Percentiles rank a stretch among this genome's conserved stretches.
Conservation (phyloP, 2,888 invertebrate species). For the Lasioglossum oenotherae region DNA sequence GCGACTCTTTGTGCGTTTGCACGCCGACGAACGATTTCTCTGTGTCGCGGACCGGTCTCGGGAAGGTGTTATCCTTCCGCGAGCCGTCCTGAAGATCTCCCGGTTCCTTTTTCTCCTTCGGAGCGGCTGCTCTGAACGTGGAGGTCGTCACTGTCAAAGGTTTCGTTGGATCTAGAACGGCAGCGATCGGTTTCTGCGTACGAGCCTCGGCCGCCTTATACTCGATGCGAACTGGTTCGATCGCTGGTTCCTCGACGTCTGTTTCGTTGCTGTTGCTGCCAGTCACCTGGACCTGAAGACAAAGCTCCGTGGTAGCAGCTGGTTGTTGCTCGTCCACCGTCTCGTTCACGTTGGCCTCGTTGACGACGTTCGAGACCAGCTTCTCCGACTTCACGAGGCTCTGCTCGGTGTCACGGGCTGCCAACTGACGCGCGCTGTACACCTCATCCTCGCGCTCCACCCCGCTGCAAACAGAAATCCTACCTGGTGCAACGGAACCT, state of each 20-base stretch:
- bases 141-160: slow-evolving; percentile 83
- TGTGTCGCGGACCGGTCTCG: slow-evolving; percentile 60
- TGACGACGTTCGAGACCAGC: slow-evolving; percentile 9
- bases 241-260: slow-evolving; percentile 10
- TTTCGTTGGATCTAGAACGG: slow-evolving; percentile 51
- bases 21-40: slow-evolving; percentile 61
- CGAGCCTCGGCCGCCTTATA: neutral
- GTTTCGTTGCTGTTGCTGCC: neutral
- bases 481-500: slow-evolving; percentile 48
- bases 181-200: neutral
- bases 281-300: slow-evolving; percentile 31
- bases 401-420: slow-evolving; percentile 75
- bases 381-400: slow-evolving; percentile 42
- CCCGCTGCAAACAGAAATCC: slow-evolving; percentile 87
- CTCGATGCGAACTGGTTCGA: neutral
- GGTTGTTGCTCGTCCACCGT: neutral
- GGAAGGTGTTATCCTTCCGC: slow-evolving; percentile 64
- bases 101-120: slow-evolving; percentile 33
- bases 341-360: neutral
- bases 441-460: slow-evolving; percentile 92
- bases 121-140: slow-evolving; percentile 74
- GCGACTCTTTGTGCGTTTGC: slow-evolving; percentile 50
- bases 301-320: slow-evolving; percentile 5
- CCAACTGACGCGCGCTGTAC: slow-evolving; percentile 88
- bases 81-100: slow-evolving; percentile 53